Base-by-base conservation (phyloP, 92 coral and sea anemone species). In the Paragorgia papillata region DNA sequence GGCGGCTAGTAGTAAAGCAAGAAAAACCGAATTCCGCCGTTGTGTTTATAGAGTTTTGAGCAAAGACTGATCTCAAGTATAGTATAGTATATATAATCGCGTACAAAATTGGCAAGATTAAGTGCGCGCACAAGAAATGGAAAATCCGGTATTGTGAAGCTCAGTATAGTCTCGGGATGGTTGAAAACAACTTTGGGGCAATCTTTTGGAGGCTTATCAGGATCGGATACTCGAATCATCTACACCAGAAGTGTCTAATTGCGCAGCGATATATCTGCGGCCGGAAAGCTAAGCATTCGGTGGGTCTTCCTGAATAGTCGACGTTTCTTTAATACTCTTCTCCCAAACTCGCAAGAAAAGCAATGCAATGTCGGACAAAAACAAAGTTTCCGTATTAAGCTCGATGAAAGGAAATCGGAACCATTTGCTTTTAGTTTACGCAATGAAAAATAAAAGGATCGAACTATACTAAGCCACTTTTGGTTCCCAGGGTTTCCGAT, bases 211-310 rank as follows among this genome's bases (percentile, higher is more conserved):
- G 17, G 53, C 53, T 7, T 2, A n/a, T 46, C 15, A 37, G 53
- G n/a, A 15, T 46, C 53, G 2, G 53, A 46, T 46, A 6, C 2
- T 46, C n/a, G 53, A 46, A 15, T 6, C 9, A 46, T 56, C 3
- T 22, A 56, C 30, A 22, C 62, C 2, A 56, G 3, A 14, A 56
- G 30, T 56, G 33, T 28, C 30, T 56, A 22, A 22, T 56, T 56
- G 62, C 30, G 30, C 33, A 5, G 8, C 3, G 61, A 59, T 31
- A 13, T 31, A 13, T 66, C 32, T 66, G 75, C 48, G 63, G 64
- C 78, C 78, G 78, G 78, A 71, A 53, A 71, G 64, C 54, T 51
- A 30, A 71, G 63, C 40, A 53, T 71, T 71, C 51, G 19, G n/a
- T 49, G 8, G 40, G 19, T 22, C 24, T 71, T 71, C 57, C 78